A percentile compares a stretch with the other conserved stretches of the same genome.
phyloP scores from a whole-genome alignment of 2,888 invertebrate species.

The Drosophila algonquin region DNA sequence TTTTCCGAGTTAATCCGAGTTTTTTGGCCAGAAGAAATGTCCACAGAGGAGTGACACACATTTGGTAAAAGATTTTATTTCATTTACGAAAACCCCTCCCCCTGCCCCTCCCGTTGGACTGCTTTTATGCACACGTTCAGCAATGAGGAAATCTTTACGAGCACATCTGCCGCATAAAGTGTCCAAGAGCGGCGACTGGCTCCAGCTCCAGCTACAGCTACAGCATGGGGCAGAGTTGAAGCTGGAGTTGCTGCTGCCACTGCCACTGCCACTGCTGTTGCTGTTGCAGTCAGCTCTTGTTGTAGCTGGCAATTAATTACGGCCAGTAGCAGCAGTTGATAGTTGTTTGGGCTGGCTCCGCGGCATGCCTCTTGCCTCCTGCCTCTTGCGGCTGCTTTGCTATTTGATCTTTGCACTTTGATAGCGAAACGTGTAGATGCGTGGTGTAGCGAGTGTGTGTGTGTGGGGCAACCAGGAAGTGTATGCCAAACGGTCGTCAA shows the following conservation, averaged over 20 bases:
- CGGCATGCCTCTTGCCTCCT: conserved; percentile 21
- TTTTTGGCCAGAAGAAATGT: conserved; percentile 26
- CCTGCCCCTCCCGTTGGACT: conserved; percentile 45
- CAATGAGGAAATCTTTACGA: conserved; percentile 79
- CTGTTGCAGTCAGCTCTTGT: conserved; percentile 46
- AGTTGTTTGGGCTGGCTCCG: conserved; percentile 51
- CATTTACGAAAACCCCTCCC: conserved; percentile 56
- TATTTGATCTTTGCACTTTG: conserved; percentile 79
- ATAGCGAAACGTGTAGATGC: conserved; percentile 61
- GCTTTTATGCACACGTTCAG: conserved; percentile 76
- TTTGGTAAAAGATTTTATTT: conserved; percentile 57
- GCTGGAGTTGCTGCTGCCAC: conserved; percentile 44
- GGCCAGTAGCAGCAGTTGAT: conserved; percentile 64
- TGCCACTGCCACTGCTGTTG: conserved; percentile 3
- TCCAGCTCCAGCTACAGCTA: conserved; percentile 4
- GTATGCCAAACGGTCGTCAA: conserved; percentile 37
- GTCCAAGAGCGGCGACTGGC: conserved; percentile 46
- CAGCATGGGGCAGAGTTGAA: conserved; percentile 47
- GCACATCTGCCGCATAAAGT: conserved; percentile 77
- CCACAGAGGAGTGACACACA: conserved; percentile 65
- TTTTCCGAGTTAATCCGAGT: no score
- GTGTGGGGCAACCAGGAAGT: conserved; percentile 62
- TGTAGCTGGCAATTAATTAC: conserved; percentile 73
- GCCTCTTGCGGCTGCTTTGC: conserved; percentile 65
- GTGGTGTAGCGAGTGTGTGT: conserved; percentile 22